These are phyloP conservation scores for Drosophila pseudotakahashii DNA, from an alignment of 2,888 invertebrate genomes.

Conservation along the genomic window DNA sequence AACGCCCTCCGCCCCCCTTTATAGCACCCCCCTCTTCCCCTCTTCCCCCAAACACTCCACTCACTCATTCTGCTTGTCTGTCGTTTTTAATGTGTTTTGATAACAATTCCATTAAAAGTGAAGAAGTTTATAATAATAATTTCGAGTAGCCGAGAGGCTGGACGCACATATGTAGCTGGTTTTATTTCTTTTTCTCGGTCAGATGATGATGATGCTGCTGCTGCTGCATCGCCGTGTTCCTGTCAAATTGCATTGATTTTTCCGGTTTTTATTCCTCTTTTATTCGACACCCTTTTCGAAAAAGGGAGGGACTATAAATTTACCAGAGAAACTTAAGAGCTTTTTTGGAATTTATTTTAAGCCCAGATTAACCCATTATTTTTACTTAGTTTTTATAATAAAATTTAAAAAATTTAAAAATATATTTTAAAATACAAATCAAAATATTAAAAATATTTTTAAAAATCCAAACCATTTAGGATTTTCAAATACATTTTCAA, in stretches of 20 bases:
- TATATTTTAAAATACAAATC: too few relatives aligned
- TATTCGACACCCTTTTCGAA: not conserved
- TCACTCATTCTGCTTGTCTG: constrained; percentile 25
- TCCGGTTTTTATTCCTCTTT: constrained; percentile 7
- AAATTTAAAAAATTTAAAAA: too few relatives aligned
- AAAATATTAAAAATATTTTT: too few relatives aligned
- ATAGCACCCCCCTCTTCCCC: not conserved
- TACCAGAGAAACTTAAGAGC: not conserved
- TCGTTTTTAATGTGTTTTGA: constrained; percentile 76
- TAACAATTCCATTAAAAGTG: constrained; percentile 82
- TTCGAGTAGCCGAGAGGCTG: constrained; percentile 63
- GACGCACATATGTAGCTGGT: constrained; percentile 3
- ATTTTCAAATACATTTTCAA: too few relatives aligned
- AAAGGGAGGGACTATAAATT: not conserved
- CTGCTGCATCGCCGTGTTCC: constrained; percentile 55
- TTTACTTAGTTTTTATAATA: too few relatives aligned
- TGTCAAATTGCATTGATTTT: constrained; percentile 71
- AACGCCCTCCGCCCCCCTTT: not conserved
- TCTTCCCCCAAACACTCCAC: constrained; percentile 12
- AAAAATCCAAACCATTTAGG: too few relatives aligned
- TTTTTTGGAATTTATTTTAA: not conserved
- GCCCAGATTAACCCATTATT: too few relatives aligned
- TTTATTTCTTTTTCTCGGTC: constrained; percentile 13
- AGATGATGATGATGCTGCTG: constrained; percentile 17
- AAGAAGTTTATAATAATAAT: constrained; percentile 81